phyloP scores from a whole-genome alignment of 2,888 invertebrate genomes.

The Miltochrista miniata region DNA sequence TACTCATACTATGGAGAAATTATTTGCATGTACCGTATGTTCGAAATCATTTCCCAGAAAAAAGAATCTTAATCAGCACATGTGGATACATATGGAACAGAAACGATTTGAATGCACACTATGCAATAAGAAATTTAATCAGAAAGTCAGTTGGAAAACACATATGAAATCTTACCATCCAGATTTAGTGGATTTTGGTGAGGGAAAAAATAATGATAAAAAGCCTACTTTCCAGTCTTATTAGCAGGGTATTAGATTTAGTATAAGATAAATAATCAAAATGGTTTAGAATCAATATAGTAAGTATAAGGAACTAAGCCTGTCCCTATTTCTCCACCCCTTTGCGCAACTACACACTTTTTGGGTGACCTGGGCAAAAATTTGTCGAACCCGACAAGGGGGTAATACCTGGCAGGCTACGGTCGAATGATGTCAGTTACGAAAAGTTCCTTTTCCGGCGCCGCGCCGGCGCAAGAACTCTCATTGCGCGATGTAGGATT shows the following conservation, averaged over 20 bases:
- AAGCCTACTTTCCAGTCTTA: conserved; percentile 18
- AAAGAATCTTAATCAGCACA: conserved; percentile 69
- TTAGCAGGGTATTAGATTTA: neutral
- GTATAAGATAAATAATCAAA: neutral
- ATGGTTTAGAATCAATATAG: too few species aligned
- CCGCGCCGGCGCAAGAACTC: too few species aligned
- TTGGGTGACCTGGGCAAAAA: too few species aligned
- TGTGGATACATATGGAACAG: conserved; percentile 73
- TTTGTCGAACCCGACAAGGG: too few species aligned
- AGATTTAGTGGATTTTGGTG: conserved; percentile 52
- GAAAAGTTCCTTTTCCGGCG: too few species aligned
- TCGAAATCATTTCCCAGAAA: conserved; percentile 68
- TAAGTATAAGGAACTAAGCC: too few species aligned
- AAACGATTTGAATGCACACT: conserved; percentile 68
- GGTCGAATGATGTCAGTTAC: too few species aligned
- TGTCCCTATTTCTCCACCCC: too few species aligned
- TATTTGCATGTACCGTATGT: conserved; percentile 77
- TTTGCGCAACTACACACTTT: too few species aligned
- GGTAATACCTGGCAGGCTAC: too few species aligned
- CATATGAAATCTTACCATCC: conserved; percentile 75
- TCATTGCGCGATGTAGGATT: too few species aligned
- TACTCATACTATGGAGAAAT: conserved; percentile 80
- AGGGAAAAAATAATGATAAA: conserved; percentile 54
- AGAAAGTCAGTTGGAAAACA: conserved; percentile 71
- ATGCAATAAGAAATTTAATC: conserved; percentile 73